These are phyloP conservation scores for Chromobotia macracanthus DNA, from an alignment of 2,797 vertebrate genomes.

Conservation along the genomic window DNA sequence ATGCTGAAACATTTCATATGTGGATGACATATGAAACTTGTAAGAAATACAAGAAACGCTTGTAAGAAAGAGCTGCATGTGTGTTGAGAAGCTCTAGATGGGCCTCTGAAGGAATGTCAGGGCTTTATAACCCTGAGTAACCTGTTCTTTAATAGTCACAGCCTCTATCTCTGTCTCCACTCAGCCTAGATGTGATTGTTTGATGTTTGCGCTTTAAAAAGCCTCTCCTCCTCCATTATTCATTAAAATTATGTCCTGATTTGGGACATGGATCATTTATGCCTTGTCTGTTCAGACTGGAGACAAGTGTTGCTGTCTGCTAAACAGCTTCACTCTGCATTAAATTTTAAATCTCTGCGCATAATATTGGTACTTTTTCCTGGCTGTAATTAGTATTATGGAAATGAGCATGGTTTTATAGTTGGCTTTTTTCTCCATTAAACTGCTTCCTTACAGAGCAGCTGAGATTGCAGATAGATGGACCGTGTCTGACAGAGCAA, in stretches of 20 bases:
- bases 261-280: constrained; percentile 55
- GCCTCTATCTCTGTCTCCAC: constrained; percentile 26
- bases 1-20: background rate
- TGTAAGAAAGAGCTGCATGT: background rate
- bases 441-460: constrained; percentile 30
- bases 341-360: constrained; percentile 45
- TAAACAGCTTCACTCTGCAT: constrained; percentile 50
- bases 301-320: constrained; percentile 52
- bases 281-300: constrained; percentile 34
- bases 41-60: no score
- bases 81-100: background rate
- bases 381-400: constrained; percentile 59
- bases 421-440: constrained; percentile 11
- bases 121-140: constrained; percentile 11
- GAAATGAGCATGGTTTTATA: constrained; percentile 57
- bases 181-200: constrained; percentile 48
- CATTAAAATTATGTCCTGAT: constrained; percentile 55
- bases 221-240: constrained; percentile 55
- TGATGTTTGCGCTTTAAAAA: constrained; percentile 51
- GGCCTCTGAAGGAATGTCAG: constrained; percentile 8
- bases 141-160: constrained; percentile 15
- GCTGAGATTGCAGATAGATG: constrained; percentile 46
- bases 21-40: constrained; percentile 30
- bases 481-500: constrained; percentile 29
- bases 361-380: constrained; percentile 35